phyloP scores from a whole-genome alignment of 2,797 vertebrate genomes.

The Heterohyrax brucei region DNA sequence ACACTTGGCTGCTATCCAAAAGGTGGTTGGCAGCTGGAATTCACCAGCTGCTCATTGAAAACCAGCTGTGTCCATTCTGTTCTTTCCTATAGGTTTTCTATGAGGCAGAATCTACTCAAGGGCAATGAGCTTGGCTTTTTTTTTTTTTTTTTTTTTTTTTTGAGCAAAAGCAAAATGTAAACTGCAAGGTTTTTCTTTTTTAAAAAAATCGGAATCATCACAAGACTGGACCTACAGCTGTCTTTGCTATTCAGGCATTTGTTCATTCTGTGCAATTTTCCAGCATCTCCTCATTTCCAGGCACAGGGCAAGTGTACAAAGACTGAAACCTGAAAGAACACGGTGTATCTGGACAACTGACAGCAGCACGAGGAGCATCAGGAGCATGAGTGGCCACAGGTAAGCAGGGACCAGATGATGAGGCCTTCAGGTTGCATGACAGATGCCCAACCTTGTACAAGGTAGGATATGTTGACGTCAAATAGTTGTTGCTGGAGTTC shows the following conservation, averaged over 20 bases:
- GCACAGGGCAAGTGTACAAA: neutral
- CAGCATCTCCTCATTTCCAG: constrained; percentile 12
- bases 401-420: constrained; percentile 1
- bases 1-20: no score
- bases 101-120: no score
- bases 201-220: neutral
- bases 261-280: neutral
- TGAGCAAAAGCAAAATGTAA: constrained; percentile 57
- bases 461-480: neutral
- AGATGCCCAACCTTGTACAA: neutral
- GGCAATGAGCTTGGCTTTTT: no score
- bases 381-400: neutral
- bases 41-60: no score
- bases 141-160: neutral
- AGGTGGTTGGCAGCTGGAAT: no score
- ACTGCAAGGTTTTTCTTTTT: neutral
- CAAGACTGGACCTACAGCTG: neutral
- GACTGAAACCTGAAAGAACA: neutral
- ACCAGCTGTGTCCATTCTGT: no score
- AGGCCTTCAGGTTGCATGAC: neutral
- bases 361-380: neutral
- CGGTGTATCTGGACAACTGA: neutral
- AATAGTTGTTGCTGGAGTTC: neutral
- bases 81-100: no score
- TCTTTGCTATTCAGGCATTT: constrained; percentile 45